Percentiles rank a stretch among this genome's conserved stretches.
These are phyloP conservation scores for Epicampocera succincta DNA, from an alignment of 2,888 invertebrate genomes.

Conservation along the genomic window DNA sequence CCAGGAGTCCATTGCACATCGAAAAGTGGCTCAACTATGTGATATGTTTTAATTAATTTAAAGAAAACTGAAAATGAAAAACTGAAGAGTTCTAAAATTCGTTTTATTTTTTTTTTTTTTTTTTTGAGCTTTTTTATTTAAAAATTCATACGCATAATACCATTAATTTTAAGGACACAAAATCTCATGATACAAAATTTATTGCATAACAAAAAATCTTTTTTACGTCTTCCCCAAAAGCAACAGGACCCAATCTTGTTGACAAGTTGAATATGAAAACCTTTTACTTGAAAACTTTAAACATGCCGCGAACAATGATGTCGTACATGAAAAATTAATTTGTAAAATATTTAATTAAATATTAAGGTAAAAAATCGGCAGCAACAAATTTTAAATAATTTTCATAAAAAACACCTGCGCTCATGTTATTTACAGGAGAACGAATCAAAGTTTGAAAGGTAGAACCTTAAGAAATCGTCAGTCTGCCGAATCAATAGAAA, in stretches of 20 bases:
- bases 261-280: constrained; percentile 19
- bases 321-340: constrained; percentile 42
- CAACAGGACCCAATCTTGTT: constrained; percentile 1
- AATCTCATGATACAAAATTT: not conserved
- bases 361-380: constrained; percentile 18
- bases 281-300: constrained; percentile 23
- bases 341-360: constrained; percentile 45
- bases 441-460: not conserved
- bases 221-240: not conserved
- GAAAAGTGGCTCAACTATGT: no score
- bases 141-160: not conserved
- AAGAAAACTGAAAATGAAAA: no score
- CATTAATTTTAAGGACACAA: not conserved
- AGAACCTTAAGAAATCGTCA: constrained; percentile 28
- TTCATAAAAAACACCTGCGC: not conserved
- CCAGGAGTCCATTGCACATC: no score
- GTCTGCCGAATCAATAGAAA: constrained; percentile 8
- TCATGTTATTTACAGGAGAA: constrained; percentile 5
- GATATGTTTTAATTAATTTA: no score
- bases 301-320: not conserved
- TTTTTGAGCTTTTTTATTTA: not conserved
- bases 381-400: not conserved
- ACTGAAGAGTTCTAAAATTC: no score
- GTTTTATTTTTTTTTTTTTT: no score
- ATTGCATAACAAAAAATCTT: not conserved